A percentile compares a stretch with the other conserved stretches of the same genome.
Evolutionary conservation across 2,888 invertebrate genomes (phyloP).

Genomic region (Dynastes grantii): DNA sequence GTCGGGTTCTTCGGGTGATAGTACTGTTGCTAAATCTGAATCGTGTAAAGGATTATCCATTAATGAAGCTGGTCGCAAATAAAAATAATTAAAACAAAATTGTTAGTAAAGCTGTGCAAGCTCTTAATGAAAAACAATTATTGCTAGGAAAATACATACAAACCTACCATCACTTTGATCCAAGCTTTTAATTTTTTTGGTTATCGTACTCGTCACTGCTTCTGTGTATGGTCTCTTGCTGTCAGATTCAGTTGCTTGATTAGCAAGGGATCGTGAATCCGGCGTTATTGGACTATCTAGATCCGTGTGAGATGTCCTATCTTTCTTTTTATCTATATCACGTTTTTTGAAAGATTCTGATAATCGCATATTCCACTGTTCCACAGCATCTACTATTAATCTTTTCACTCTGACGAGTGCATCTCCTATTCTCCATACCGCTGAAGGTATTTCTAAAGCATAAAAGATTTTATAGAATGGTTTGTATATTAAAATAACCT

Average conservation of each 20-base stretch:
- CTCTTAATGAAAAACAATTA: not conserved
- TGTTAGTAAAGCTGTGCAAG: slow-evolving; percentile 21
- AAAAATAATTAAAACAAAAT: slow-evolving; percentile 9
- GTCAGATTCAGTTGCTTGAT: slow-evolving; percentile 63
- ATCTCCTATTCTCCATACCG: slow-evolving; percentile 75
- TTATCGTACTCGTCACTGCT: slow-evolving; percentile 59
- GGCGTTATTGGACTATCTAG: slow-evolving; percentile 60
- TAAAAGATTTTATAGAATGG: not conserved
- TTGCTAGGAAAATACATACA: not conserved
- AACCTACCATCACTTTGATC: slow-evolving; percentile 69
- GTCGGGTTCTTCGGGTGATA: not conserved
- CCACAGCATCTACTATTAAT: slow-evolving; percentile 80
- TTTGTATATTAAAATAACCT: not conserved
- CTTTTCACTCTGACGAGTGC: slow-evolving; percentile 78
- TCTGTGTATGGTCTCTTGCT: slow-evolving; percentile 47
- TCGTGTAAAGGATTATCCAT: slow-evolving; percentile 6
- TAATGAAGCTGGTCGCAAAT: slow-evolving; percentile 5
- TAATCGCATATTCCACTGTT: slow-evolving; percentile 79
- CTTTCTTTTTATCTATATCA: slow-evolving; percentile 66
- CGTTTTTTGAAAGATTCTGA: slow-evolving; percentile 66
- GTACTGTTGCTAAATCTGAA: not conserved
- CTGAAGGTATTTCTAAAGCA: slow-evolving; percentile 63
- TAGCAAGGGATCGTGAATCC: slow-evolving; percentile 51
- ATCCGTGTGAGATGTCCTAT: slow-evolving; percentile 58
- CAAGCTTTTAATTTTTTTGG: slow-evolving; percentile 70